Percentiles rank a stretch among this genome's conserved stretches.
phyloP scores from a whole-genome alignment of 2,888 invertebrate genomes.

The Meandrusa payeni region DNA sequence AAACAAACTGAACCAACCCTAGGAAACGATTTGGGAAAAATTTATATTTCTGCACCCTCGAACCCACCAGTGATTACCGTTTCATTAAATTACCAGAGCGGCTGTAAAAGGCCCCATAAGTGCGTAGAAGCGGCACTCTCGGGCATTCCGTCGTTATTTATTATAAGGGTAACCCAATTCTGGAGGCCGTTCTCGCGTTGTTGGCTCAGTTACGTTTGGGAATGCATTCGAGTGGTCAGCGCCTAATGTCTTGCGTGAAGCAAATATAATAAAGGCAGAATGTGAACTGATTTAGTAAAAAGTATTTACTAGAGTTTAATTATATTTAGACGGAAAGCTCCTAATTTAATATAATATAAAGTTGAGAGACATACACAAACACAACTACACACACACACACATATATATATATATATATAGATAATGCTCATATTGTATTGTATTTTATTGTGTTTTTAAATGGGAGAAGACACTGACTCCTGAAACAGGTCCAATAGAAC shows the following conservation, averaged over 20 bases:
- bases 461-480: too few relatives aligned
- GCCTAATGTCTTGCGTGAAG: neutral
- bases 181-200: constrained; percentile 8
- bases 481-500: too few relatives aligned
- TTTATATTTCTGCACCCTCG: neutral
- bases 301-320: too few relatives aligned
- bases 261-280: too few relatives aligned
- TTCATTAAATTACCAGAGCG: constrained; percentile 7
- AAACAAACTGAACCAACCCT: neutral
- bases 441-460: too few relatives aligned
- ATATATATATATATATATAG: too few relatives aligned
- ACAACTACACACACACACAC: too few relatives aligned
- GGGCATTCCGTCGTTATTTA: constrained; percentile 14
- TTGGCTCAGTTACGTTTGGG: neutral
- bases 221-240: constrained; percentile 8
- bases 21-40: constrained; percentile 5
- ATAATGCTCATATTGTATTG: too few relatives aligned
- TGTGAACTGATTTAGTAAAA: too few relatives aligned
- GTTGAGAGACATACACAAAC: too few relatives aligned
- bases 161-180: constrained; percentile 16
- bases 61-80: constrained; percentile 2
- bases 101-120: constrained; percentile 13
- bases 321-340: too few relatives aligned
- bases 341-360: too few relatives aligned
- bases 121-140: constrained; percentile 2